phyloP scores from a whole-genome alignment of 2,113 vertebrate genomes.

The Papio anubis region DNA sequence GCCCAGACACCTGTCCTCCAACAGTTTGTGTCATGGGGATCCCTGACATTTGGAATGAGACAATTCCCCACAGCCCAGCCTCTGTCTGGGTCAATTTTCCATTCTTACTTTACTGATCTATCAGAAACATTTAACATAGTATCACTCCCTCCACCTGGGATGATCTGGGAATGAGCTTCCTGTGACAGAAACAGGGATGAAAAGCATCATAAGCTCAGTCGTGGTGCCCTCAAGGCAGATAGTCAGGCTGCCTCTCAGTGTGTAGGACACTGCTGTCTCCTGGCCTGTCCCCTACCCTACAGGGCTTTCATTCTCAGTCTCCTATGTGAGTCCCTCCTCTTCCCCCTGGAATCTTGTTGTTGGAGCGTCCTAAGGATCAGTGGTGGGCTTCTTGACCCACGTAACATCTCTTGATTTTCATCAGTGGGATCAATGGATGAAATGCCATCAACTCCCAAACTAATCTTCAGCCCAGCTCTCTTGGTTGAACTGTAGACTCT shows the following conservation, averaged over 20 bases:
- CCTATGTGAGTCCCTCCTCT: not conserved
- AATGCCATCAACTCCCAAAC: not conserved
- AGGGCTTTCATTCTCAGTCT: not conserved
- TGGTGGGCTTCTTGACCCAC: not conserved
- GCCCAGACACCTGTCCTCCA: not conserved
- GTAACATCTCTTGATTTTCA: not conserved
- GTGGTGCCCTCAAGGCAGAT: not conserved
- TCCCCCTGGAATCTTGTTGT: not conserved
- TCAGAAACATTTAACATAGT: not conserved
- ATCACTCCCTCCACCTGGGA: not conserved
- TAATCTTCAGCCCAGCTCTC: not conserved
- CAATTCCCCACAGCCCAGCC: not conserved
- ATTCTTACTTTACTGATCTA: not conserved
- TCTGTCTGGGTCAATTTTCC: not conserved
- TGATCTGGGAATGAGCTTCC: not conserved
- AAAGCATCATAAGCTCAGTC: not conserved
- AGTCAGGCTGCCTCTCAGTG: not conserved
- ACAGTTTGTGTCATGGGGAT: not conserved
- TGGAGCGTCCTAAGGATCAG: too few relatives aligned
- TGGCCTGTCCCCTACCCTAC: not conserved
- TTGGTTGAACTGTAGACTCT: not conserved
- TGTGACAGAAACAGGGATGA: not conserved
- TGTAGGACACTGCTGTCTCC: not conserved
- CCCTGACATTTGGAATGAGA: not conserved
- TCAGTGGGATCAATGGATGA: not conserved